Base-by-base conservation (phyloP, 2,113 vertebrate genomes). In the Castor canadensis region DNA sequence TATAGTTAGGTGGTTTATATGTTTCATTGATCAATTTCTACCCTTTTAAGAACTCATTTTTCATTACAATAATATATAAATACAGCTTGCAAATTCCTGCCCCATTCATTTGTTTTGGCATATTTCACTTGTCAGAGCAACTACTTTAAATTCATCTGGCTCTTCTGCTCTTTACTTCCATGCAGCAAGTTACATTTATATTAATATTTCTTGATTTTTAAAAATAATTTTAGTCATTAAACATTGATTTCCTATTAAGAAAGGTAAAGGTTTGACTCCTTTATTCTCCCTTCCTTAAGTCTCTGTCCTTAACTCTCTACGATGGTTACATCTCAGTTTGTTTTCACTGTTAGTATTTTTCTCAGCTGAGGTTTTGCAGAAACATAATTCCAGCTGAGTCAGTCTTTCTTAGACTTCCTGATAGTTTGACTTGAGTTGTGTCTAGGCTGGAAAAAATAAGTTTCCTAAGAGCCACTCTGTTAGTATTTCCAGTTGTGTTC, bases 311-410 rank as follows among this genome's bases (percentile, higher is more conserved):
- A 8, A 67, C 62, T 84, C 77, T 72, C 47, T 3, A 64, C 84
- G 66, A 35, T 6, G n/a, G 66, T 60, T 66, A 2, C 11, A 72
- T 19, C 16, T 88, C 22, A 4, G 0, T 76, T 94, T 89, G 8
- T 83, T 87, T 90, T 89, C 43, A 79, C 20, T 47, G 40, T 90
- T 80, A 80, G 58, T 87, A 91, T 80, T 67, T 91, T 88, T 85
- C 43, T n/a, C n/a, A n/a, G 6, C 19, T 92, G 28, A 8, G 19
- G n/a, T 80, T 90, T 94, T 80, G 24, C n/a, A 81, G 0, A 3
- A 6, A 28, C 62, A 32, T 35, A n/a, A 32, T 73, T 40, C 32
- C 32, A 94, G 8, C 26, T 88, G 35, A 12, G 26, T 85, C 58
- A 22, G 0, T 58, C 52, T 89, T 75, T 89, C 81, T 93, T 66